These are phyloP conservation scores for Homarus americanus DNA, from an alignment of 1,140 invertebrate genomes.

Conservation along the genomic window DNA sequence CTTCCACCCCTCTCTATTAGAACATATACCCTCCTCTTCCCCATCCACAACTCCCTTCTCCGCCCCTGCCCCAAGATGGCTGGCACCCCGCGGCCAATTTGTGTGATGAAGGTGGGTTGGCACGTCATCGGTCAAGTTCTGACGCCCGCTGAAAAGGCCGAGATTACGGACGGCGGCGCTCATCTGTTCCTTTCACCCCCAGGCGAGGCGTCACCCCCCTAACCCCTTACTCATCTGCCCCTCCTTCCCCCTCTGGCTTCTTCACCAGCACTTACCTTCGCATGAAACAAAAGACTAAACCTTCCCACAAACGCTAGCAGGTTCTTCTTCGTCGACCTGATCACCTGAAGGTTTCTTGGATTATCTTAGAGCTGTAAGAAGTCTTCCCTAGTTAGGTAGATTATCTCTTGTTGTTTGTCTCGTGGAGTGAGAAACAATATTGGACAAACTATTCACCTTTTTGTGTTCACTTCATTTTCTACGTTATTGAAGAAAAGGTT, in stretches of 20 bases:
- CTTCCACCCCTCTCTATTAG: no score
- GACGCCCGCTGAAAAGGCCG: constrained; percentile 59
- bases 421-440: no score
- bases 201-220: background rate
- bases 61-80: background rate
- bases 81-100: constrained; percentile 60
- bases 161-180: constrained; percentile 45
- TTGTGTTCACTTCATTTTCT: no score
- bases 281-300: no score
- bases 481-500: no score
- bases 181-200: constrained; percentile 59
- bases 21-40: background rate
- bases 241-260: constrained; percentile 4
- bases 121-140: constrained; percentile 64
- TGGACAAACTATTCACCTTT: no score
- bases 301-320: no score
- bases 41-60: background rate
- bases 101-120: constrained; percentile 61
- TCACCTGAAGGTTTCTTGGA: no score
- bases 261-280: background rate
- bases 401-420: no score
- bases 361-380: no score
- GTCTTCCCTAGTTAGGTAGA: no score
- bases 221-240: background rate
- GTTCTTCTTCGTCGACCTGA: no score